Base-by-base conservation (phyloP, 2,888 invertebrate species). In the Eledona agricola region DNA sequence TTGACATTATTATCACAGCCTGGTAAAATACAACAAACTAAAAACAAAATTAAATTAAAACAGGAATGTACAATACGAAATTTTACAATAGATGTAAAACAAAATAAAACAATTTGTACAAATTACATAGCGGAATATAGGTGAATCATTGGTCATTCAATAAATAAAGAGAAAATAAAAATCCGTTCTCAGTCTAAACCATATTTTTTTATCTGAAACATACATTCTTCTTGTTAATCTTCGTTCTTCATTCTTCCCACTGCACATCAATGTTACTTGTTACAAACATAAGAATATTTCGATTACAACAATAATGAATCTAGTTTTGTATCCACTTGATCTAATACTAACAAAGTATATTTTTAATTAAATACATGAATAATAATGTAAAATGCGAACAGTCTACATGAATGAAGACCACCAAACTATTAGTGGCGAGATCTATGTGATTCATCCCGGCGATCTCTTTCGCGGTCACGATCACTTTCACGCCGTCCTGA, bases 401-500 rank as follows among this genome's bases (percentile, higher is more conserved):
- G n/a, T n/a, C n/a, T n/a, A n/a, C n/a, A 19, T 19, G 10, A 16
- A 37, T 37, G 29, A 16, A 7, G 22, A 22, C 29, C 28, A 28
- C 19, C 28, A 13, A 19, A 46, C 12, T 20, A 19, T 29, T 37
- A 47, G 17, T 47, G 47, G 9, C 47, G 47, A 29, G 47, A 47
- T 6, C 47, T 10, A 17, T 47, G 47, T 22, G 47, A 47, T 12
- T 47, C 47, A 34, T 47, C 47, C 29, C 47, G 16, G 25, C 47
- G 35, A 47, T 47, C 47, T 15, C 47, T 37, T 65, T 85, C 84
- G 35, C 85, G 78, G 51, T 84, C 84, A 10, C 84, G 78, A 59
- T 86, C 86, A 46, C 84, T 80, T 75, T 86, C 89, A 22, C 83
- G 77, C 64, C 84, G 80, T 47, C 83, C 77, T 56, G 80, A 78